Percentiles rank a stretch among this genome's conserved stretches.
Conservation (phyloP, 35 echinoderm and acorn worm species). For the Anneissia japonica region DNA sequence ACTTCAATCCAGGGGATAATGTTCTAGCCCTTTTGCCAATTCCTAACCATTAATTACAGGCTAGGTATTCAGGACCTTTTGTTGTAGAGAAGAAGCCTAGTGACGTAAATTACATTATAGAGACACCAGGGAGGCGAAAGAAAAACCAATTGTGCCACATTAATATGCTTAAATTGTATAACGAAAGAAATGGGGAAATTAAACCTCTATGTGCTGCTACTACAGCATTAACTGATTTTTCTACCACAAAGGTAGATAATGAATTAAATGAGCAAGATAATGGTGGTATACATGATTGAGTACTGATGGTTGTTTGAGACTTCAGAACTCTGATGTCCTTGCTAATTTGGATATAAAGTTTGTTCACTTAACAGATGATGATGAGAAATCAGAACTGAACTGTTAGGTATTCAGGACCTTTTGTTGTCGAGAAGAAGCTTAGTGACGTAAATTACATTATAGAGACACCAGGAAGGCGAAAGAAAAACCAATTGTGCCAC, state of each 20-base stretch:
- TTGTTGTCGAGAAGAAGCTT: conserved; percentile 21
- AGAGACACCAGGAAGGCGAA: conserved; percentile 40
- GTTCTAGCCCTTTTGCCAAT: conserved; percentile 27
- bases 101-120: not conserved
- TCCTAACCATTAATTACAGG: not conserved
- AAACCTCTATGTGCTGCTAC: too few species aligned
- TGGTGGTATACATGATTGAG: too few species aligned
- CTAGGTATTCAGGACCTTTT: not conserved
- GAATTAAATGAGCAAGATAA: too few species aligned
- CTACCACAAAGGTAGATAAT: too few species aligned
- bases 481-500: conserved; percentile 14
- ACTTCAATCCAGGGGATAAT: conserved; percentile 23
- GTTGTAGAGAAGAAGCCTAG: not conserved
- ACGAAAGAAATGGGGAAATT: too few species aligned
- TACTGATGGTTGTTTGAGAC: too few species aligned
- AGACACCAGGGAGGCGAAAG: conserved; percentile 9
- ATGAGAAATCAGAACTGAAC: too few species aligned
- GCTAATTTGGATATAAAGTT: too few species aligned
- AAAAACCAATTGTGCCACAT: not conserved
- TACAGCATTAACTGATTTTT: too few species aligned
- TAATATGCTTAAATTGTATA: conserved; percentile 13
- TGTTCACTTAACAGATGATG: too few species aligned
- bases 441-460: conserved; percentile 31
- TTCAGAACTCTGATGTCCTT: too few species aligned
- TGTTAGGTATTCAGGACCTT: conserved; percentile 41